These are phyloP conservation scores for Brenthis hecate DNA, from an alignment of 2,888 invertebrate species.

Conservation along the genomic window DNA sequence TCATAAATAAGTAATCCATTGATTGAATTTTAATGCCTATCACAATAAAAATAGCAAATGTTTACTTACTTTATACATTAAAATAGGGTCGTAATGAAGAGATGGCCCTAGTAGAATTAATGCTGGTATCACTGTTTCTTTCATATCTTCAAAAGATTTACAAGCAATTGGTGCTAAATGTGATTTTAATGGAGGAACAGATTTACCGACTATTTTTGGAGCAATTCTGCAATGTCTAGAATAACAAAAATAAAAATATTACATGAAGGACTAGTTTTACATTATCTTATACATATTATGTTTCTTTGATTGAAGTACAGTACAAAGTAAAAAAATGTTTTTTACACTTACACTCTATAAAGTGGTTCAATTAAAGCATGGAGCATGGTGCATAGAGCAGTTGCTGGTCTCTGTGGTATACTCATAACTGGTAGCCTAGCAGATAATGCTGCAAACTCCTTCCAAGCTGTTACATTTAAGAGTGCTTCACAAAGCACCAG, in stretches of 20 bases:
- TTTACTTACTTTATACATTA: slow-evolving; percentile 90
- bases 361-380: slow-evolving; percentile 93
- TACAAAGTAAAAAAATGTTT: neutral
- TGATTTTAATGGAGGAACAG: slow-evolving; percentile 77
- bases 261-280: neutral
- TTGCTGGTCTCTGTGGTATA: slow-evolving; percentile 89
- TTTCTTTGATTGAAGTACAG: neutral
- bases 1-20: too few species aligned
- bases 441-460: slow-evolving; percentile 90
- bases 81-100: slow-evolving; percentile 91
- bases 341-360: slow-evolving; percentile 86
- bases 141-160: slow-evolving; percentile 87
- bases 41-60: too few species aligned
- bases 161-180: slow-evolving; percentile 85
- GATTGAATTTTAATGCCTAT: too few species aligned
- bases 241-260: slow-evolving; percentile 37
- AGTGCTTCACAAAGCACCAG: slow-evolving; percentile 95
- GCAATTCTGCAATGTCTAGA: slow-evolving; percentile 88
- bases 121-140: slow-evolving; percentile 91
- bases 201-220: slow-evolving; percentile 85
- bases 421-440: slow-evolving; percentile 91
- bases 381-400: slow-evolving; percentile 89
- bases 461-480: slow-evolving; percentile 94
- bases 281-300: neutral
- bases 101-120: slow-evolving; percentile 93